A percentile compares a stretch with the other conserved stretches of the same genome.
Conservation (phyloP, 2,113 vertebrate species). For the Pseudorasbora parva region DNA sequence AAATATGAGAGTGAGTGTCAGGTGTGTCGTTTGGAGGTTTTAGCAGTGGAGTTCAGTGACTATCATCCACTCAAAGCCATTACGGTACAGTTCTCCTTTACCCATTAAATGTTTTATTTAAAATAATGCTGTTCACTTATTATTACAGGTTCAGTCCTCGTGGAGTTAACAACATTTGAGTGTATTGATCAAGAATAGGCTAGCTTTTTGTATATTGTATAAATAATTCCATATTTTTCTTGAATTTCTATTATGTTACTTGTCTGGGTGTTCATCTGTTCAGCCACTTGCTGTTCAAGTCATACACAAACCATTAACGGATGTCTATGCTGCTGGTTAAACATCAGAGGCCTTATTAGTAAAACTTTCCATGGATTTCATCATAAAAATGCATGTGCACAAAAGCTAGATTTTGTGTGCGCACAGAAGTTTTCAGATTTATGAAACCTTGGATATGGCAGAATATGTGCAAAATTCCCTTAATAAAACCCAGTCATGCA, state of each 20-base stretch:
- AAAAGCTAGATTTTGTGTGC: no score
- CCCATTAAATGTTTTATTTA: neutral
- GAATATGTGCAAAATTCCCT: no score
- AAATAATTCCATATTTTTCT: neutral
- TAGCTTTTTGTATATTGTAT: no score
- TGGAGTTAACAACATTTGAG: neutral
- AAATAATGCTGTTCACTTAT: neutral
- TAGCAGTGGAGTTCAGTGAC: conserved; percentile 85
- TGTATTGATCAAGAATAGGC: neutral
- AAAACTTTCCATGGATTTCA: no score
- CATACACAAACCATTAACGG: neutral
- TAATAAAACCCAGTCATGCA: no score
- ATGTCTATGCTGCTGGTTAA: neutral
- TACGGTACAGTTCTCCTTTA: conserved; percentile 72
- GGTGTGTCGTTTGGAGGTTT: conserved; percentile 73
- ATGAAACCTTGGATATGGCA: no score
- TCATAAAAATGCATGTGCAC: no score
- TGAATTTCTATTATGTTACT: neutral
- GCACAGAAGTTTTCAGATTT: no score
- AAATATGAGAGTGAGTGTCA: conserved; percentile 85
- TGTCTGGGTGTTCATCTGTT: neutral
- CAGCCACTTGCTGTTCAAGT: neutral
- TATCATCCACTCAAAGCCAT: conserved; percentile 95
- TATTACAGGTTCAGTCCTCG: neutral
- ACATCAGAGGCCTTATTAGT: no score